These are phyloP conservation scores for Coracias cyanogaster DNA, from an alignment of 2,797 vertebrate genomes.

Conservation along the genomic window DNA sequence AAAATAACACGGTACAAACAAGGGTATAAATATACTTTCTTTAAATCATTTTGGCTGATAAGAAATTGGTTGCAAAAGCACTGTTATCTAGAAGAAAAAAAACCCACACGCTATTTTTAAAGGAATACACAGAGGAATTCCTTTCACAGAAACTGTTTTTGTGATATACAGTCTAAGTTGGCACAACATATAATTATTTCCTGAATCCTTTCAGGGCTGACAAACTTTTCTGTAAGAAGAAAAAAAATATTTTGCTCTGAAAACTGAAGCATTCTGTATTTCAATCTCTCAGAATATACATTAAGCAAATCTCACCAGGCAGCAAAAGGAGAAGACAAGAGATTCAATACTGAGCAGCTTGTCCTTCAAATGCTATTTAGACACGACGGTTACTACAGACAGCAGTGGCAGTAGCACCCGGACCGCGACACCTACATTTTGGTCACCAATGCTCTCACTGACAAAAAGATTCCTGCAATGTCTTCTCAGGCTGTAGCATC, in stretches of 20 bases:
- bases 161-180: background rate
- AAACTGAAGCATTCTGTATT: background rate
- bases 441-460: background rate
- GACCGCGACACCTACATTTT: background rate
- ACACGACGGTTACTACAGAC: background rate
- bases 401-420: background rate
- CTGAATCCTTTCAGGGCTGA: background rate
- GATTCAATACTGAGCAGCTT: background rate
- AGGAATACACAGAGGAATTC: background rate
- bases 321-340: background rate
- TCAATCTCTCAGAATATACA: background rate
- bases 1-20: background rate
- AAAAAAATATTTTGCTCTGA: background rate
- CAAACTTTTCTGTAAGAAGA: background rate
- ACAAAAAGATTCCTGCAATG: background rate
- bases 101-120: background rate
- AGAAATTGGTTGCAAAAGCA: background rate
- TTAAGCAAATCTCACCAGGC: background rate
- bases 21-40: background rate
- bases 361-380: constrained; percentile 39
- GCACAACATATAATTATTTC: fast-evolving
- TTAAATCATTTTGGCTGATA: background rate
- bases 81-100: background rate
- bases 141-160: background rate
- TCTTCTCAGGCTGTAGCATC: background rate